Conservation (phyloP, 2,797 vertebrate genomes). For the Enteromius mattozi region DNA sequence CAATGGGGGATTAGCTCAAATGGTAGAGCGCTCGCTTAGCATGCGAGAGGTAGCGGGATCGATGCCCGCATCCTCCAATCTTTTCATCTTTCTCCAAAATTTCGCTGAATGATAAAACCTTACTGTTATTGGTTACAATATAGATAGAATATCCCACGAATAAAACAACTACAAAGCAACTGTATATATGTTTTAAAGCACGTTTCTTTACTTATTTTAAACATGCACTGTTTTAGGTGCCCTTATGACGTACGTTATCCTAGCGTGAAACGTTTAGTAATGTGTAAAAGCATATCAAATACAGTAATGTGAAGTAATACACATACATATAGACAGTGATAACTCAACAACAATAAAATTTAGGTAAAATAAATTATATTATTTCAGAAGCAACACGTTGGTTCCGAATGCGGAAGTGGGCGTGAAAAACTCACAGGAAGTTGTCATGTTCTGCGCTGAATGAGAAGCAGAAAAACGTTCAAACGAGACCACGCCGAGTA, state of each 20-base stretch:
- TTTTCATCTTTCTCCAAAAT: background rate
- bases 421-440: slow-evolving; percentile 14
- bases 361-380: background rate
- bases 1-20: slow-evolving; percentile 46
- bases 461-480: slow-evolving; percentile 11
- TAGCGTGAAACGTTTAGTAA: no score
- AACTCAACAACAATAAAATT: background rate
- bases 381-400: slow-evolving; percentile 8
- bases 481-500: slow-evolving; percentile 36
- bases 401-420: background rate
- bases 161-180: background rate
- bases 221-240: background rate
- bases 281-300: background rate
- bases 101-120: no score
- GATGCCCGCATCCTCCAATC: slow-evolving; percentile 46
- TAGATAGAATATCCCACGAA: background rate
- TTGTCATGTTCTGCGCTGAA: slow-evolving; percentile 19
- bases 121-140: background rate
- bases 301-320: background rate
- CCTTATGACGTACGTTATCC: background rate
- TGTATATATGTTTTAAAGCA: no score
- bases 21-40: slow-evolving; percentile 59
- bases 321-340: background rate
- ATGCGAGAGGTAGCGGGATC: slow-evolving; percentile 58
- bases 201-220: background rate